Conservation (phyloP, 2,113 vertebrate genomes). For the Phalacrocorax aristotelis region DNA sequence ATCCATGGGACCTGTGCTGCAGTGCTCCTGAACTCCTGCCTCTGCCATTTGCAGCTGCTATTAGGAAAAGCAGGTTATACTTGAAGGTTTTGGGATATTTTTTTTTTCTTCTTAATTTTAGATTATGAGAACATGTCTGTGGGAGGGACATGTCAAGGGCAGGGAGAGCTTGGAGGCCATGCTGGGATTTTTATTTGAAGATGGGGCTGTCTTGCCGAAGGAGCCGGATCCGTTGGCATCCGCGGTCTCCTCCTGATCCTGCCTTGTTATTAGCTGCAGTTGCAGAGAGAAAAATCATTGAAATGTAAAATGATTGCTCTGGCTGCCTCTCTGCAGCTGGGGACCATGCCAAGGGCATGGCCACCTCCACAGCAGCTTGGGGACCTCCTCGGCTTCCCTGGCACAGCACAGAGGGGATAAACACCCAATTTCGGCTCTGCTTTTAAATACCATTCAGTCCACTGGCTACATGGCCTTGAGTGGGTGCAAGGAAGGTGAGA, state of each 20-base stretch:
- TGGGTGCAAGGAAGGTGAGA: neutral
- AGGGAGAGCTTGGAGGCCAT: neutral
- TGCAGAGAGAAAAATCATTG: neutral
- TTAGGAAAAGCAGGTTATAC: neutral
- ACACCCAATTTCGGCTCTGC: no score
- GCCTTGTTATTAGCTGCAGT: neutral
- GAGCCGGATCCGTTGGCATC: fast-evolving
- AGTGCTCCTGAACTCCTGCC: neutral
- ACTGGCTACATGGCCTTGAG: neutral
- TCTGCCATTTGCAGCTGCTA: neutral
- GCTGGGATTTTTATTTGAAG: neutral
- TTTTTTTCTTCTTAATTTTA: neutral
- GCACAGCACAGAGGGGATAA: fast-evolving
- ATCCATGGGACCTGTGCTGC: neutral
- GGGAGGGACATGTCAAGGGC: neutral
- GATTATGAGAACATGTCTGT: neutral
- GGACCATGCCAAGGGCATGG: neutral
- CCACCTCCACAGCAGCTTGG: neutral
- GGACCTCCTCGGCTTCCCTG: neutral
- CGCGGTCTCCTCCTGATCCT: neutral
- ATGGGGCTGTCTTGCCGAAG: fast-evolving
- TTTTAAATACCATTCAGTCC: neutral
- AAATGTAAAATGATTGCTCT: neutral
- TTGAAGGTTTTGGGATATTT: neutral
- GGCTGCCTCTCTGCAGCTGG: neutral